phyloP scores from a whole-genome alignment of 2,113 vertebrate genomes.

The Anarhynchus alexandrinus region DNA sequence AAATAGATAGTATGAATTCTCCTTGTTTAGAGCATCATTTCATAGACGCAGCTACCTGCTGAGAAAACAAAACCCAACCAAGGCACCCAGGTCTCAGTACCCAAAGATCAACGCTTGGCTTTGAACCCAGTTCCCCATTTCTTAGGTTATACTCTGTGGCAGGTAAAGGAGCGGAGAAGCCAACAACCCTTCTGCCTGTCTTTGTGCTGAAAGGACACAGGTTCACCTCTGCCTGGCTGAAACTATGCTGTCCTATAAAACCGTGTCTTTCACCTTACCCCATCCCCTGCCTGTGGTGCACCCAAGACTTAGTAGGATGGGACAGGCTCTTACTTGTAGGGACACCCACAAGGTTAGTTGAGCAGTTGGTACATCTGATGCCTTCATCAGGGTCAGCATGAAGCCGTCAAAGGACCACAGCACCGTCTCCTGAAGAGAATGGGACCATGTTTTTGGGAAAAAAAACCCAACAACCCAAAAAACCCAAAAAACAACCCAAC shows the following conservation, averaged over 20 bases:
- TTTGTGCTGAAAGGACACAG: neutral
- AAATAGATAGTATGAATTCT: neutral
- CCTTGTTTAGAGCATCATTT: neutral
- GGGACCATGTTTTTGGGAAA: neutral
- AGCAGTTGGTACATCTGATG: neutral
- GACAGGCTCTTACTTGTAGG: neutral
- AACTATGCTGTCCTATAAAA: neutral
- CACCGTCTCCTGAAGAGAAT: neutral
- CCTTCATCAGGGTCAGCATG: neutral
- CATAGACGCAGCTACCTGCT: neutral
- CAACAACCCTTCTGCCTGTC: neutral
- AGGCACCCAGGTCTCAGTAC: neutral
- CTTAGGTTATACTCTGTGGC: neutral
- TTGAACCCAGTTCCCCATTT: neutral
- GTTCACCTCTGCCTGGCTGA: neutral
- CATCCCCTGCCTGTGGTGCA: neutral
- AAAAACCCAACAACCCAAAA: no score
- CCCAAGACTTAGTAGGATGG: neutral
- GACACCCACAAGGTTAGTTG: neutral
- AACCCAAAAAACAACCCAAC: no score
- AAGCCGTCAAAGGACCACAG: neutral
- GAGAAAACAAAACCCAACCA: neutral
- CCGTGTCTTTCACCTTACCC: rapidly evolving
- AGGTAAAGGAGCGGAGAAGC: neutral
- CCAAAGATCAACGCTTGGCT: neutral